phyloP scores from a whole-genome alignment of 2,888 invertebrate genomes.

The Cantharis rustica region DNA sequence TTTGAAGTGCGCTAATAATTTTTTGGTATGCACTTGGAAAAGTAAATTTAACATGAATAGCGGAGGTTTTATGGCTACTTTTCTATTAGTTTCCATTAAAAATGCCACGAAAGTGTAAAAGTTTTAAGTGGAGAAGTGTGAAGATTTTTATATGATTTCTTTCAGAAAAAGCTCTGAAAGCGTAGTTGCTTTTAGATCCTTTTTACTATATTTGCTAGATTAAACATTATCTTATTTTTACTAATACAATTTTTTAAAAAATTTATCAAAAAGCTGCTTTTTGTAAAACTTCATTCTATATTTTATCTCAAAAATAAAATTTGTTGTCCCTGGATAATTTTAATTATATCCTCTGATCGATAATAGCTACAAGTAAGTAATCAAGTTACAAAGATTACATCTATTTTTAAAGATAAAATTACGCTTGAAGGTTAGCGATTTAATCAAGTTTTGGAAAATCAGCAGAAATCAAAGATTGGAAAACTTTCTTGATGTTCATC shows the following conservation, averaged over 20 bases:
- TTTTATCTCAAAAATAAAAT: not conserved
- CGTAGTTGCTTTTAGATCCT: conserved; percentile 4
- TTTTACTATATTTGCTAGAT: not conserved
- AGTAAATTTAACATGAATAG: conserved; percentile 19
- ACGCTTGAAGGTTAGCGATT: not conserved
- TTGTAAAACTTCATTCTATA: not conserved
- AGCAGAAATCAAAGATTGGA: not conserved
- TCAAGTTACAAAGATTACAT: not conserved
- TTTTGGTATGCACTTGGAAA: conserved; percentile 21
- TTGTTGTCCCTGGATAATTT: not conserved
- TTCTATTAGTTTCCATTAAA: conserved; percentile 30
- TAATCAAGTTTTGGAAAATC: not conserved
- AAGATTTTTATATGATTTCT: conserved; percentile 27
- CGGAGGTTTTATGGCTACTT: conserved; percentile 21
- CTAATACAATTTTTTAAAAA: not conserved
- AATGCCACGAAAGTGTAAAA: conserved; percentile 21
- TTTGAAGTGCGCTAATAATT: not conserved
- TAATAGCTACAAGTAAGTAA: not conserved
- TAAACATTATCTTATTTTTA: not conserved
- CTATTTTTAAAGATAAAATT: not conserved
- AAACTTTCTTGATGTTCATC: not conserved
- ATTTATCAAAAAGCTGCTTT: not conserved
- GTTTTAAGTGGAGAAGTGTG: conserved; percentile 24
- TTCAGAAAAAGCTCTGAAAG: conserved; percentile 16
- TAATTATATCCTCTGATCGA: not conserved